Evolutionary conservation across 2,113 vertebrate species (phyloP).

Genomic region (Ramphastos sulfuratus): DNA sequence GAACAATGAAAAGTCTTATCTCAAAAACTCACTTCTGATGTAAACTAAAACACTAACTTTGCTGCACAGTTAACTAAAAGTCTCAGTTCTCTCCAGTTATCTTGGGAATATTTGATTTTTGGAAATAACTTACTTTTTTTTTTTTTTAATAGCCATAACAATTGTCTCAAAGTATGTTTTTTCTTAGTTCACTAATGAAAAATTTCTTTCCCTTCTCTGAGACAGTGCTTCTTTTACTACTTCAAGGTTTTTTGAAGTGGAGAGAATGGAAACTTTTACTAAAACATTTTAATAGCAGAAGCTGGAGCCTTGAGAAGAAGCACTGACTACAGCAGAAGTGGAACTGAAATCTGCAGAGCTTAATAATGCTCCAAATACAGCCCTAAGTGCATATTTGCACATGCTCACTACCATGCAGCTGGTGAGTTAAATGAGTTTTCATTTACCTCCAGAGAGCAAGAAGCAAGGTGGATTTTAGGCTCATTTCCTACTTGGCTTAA

Average conservation of each 20-base stretch:
- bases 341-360: neutral
- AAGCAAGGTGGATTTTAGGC: neutral
- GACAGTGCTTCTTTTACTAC: neutral
- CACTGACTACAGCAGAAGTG: neutral
- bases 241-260: neutral
- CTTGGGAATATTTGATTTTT: neutral
- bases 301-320: neutral
- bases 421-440: neutral
- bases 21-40: neutral
- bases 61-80: neutral
- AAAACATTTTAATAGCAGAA: neutral
- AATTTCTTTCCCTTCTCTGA: constrained; percentile 26
- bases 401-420: neutral
- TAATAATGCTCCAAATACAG: neutral
- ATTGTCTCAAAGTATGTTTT: neutral
- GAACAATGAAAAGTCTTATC: neutral
- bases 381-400: neutral
- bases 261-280: constrained; percentile 1
- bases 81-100: neutral
- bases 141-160: neutral
- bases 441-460: neutral
- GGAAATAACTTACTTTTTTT: neutral
- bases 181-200: neutral
- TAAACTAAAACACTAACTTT: neutral
- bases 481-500: neutral